Percentiles rank a stretch among this genome's conserved stretches.
Evolutionary conservation across 2,113 vertebrate species (phyloP).

Genomic region (Pachypanchax playfairii): DNA sequence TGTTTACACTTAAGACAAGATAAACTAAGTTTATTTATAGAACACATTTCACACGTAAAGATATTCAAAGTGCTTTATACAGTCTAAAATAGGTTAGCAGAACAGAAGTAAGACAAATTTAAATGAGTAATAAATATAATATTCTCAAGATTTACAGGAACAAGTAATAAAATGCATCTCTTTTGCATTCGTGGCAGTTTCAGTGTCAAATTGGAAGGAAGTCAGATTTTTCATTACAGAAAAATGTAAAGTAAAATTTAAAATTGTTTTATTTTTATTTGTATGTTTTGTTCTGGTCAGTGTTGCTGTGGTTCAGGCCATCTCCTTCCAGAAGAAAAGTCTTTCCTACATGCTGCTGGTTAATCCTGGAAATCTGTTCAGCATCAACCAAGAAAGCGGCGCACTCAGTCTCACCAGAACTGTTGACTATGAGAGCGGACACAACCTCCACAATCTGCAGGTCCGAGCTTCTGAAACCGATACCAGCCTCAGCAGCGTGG

Average conservation of each 20-base stretch:
- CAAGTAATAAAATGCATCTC: not conserved
- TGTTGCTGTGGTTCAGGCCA: slow-evolving; percentile 83
- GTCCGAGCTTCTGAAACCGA: slow-evolving; percentile 82
- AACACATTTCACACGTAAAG: not conserved
- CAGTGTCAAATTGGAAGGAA: too few species aligned
- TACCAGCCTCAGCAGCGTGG: slow-evolving; percentile 82
- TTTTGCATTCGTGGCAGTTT: not conserved
- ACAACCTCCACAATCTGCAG: slow-evolving; percentile 85
- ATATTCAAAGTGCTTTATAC: slow-evolving; percentile 11
- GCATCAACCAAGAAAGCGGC: slow-evolving; percentile 83
- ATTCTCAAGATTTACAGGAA: not conserved
- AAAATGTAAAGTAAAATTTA: too few species aligned
- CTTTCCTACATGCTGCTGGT: slow-evolving; percentile 83
- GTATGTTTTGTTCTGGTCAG: slow-evolving; percentile 49
- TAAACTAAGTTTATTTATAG: slow-evolving; percentile 12
- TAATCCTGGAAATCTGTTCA: slow-evolving; percentile 87
- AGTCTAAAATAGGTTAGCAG: not conserved
- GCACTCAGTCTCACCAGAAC: slow-evolving; percentile 81
- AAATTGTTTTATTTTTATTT: not conserved
- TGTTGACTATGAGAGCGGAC: slow-evolving; percentile 85
- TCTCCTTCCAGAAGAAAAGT: slow-evolving; percentile 86
- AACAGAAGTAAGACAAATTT: not conserved
- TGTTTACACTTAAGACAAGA: slow-evolving; percentile 31
- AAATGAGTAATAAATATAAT: not conserved
- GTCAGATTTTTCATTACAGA: too few species aligned